phyloP scores from a whole-genome alignment of 2,888 invertebrate species.

The Elegia similella region DNA sequence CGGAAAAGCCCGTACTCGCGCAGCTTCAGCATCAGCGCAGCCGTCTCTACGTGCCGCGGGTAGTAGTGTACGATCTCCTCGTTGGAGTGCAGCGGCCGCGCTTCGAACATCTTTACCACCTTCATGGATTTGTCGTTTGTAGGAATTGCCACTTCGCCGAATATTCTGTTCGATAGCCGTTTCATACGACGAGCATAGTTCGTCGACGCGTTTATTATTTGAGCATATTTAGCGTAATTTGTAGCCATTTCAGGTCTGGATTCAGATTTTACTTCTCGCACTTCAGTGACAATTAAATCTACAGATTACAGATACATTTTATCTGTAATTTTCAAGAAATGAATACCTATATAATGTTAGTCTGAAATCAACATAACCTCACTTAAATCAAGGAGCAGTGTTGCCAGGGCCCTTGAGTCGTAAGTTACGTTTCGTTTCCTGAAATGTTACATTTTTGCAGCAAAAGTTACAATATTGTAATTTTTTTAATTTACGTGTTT shows the following conservation, averaged over 20 bases:
- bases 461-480: too few species aligned
- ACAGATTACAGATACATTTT: too few species aligned
- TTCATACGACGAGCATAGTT: constrained; percentile 93
- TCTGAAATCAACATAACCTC: too few species aligned
- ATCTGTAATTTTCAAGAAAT: too few species aligned
- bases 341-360: too few species aligned
- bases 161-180: constrained; percentile 91
- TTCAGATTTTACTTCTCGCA: too few species aligned
- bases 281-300: too few species aligned
- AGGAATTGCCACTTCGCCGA: constrained; percentile 91
- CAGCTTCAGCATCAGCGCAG: constrained; percentile 86
- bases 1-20: constrained; percentile 90
- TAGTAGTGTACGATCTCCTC: constrained; percentile 91
- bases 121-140: constrained; percentile 90
- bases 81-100: constrained; percentile 87
- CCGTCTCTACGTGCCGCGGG: constrained; percentile 91
- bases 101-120: constrained; percentile 89
- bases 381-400: too few species aligned
- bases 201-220: constrained; percentile 86
- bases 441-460: too few species aligned
- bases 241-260: constrained; percentile 76
- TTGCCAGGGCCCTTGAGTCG: too few species aligned
- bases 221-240: constrained; percentile 87
- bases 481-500: too few species aligned
- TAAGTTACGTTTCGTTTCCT: too few species aligned